A percentile compares a stretch with the other conserved stretches of the same genome.
Evolutionary conservation across 2,888 invertebrate species (phyloP).

Genomic region (Anorthoa munda): DNA sequence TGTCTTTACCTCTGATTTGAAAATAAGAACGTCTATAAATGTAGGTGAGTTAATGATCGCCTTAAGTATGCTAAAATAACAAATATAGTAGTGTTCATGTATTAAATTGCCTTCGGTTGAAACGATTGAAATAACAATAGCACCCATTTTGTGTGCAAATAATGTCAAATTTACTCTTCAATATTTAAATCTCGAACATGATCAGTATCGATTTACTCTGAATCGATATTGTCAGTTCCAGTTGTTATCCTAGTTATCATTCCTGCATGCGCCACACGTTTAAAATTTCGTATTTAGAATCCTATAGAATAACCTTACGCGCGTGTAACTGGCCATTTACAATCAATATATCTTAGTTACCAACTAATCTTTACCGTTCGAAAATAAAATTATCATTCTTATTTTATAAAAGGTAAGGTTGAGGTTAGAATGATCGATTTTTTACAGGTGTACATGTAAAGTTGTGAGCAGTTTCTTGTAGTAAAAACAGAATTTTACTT

Average conservation of each 20-base stretch:
- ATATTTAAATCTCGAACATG: constrained; percentile 25
- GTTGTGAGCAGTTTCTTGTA: constrained; percentile 60
- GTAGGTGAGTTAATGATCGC: not conserved
- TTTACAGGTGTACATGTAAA: constrained; percentile 6
- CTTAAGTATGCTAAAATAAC: not conserved
- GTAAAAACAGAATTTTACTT: constrained; percentile 75
- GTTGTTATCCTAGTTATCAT: constrained; percentile 59
- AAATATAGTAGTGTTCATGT: too few species aligned
- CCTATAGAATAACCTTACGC: constrained; percentile 62
- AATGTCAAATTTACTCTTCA: constrained; percentile 1
- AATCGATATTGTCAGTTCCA: constrained; percentile 49
- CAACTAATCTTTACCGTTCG: constrained; percentile 8
- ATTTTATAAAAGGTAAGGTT: constrained; percentile 23
- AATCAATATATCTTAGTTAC: constrained; percentile 59
- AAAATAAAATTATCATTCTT: constrained; percentile 4
- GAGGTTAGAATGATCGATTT: constrained; percentile 26
- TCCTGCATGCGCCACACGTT: constrained; percentile 58
- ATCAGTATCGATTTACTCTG: constrained; percentile 48
- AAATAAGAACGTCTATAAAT: not conserved
- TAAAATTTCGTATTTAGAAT: constrained; percentile 68
- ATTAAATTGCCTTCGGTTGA: not conserved
- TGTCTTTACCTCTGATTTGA: not conserved
- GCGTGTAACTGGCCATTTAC: constrained; percentile 66
- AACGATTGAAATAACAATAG: not conserved
- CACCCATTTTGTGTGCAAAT: not conserved